Evolutionary conservation across 1,140 invertebrate species (phyloP), one percentile per base, ranked within the genome.

Genomic region (Samia ricini): DNA sequence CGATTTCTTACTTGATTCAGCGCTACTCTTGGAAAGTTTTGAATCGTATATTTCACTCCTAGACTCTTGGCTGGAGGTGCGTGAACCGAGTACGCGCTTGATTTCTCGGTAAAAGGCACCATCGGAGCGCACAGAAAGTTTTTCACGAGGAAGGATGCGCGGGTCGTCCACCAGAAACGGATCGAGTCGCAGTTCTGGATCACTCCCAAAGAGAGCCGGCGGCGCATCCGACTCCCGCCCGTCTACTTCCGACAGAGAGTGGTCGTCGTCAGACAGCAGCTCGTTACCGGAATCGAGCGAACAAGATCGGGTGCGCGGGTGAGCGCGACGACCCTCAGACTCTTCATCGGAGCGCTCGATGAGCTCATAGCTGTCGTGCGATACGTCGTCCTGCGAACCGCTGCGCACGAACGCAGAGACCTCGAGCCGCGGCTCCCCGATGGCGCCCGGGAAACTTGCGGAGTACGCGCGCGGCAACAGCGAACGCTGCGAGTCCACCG

Each of bases 311-410:
- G 92, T 91, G 88, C 23, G 85, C 85, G 59, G 66, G 61, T 21
- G 61, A 56, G 81, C 74, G 24, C 80, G 77, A 33, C 89, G 83
- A 3, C 80, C 67, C 22, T 90, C 88, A 50, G 91, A 92, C 72
- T 94, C 93, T 77, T 94, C 93, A 70, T 94, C 93, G 65, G 93
- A 94, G 68, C 94, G 94, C 82, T 97, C 96, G 49, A 97, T 91
- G 15, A 97, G 82, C 77, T 97, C 96, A 83, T 97, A 97, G 68
- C 96, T 97, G 84, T 97, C 96, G 82, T 97, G 96, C 10, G 95
- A 96, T 4, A 97, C 88, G 89, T 97, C 96, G 79, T 97, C 96
- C 80, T 96, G 95, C 1, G 95, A 96, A 26, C 95, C 95, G 56
- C 93, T 93, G 52, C 92, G 89, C 58, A 92, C 78, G 79, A 91